Conservation (phyloP, 2,113 vertebrate species). For the Chloropsis cyanopogon region DNA sequence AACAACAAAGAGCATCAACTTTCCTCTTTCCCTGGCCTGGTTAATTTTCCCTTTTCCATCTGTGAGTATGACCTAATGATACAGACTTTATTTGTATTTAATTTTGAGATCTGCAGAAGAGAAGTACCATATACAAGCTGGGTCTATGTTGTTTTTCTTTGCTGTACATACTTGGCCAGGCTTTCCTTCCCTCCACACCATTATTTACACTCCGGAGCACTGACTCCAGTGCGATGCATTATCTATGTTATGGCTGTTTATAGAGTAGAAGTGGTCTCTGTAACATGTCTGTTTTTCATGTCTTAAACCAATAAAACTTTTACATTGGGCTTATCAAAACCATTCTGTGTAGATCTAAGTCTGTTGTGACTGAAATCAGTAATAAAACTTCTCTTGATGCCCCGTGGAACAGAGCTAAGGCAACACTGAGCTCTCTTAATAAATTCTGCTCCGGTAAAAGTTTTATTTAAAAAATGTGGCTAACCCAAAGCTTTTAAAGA, state of each 20-base stretch:
- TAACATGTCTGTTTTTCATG: conserved; percentile 26
- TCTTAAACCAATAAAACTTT: conserved; percentile 60
- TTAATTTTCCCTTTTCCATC: conserved; percentile 3
- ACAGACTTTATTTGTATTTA: not conserved
- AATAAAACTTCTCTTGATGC: conserved; percentile 39
- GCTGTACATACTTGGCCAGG: not conserved
- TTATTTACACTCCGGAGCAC: not conserved
- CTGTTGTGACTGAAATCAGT: conserved; percentile 36
- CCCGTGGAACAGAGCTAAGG: conserved; percentile 7
- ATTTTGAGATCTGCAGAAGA: not conserved
- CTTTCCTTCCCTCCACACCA: conserved; percentile 10
- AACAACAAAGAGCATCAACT: not conserved
- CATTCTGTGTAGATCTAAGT: conserved; percentile 36
- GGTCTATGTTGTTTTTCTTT: not conserved
- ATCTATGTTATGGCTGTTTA: not conserved
- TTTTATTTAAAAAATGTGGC: conserved; percentile 64
- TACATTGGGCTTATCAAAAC: conserved; percentile 50
- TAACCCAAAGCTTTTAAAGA: conserved; percentile 47
- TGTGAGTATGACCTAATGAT: not conserved
- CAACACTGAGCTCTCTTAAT: conserved; percentile 48
- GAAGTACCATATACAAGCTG: not conserved
- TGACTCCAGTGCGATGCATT: not conserved
- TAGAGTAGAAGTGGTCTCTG: not conserved
- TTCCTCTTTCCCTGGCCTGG: not conserved
- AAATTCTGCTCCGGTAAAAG: conserved; percentile 47